These are phyloP conservation scores for Diadegma fenestrale DNA, from an alignment of 2,888 invertebrate species.

Conservation along the genomic window DNA sequence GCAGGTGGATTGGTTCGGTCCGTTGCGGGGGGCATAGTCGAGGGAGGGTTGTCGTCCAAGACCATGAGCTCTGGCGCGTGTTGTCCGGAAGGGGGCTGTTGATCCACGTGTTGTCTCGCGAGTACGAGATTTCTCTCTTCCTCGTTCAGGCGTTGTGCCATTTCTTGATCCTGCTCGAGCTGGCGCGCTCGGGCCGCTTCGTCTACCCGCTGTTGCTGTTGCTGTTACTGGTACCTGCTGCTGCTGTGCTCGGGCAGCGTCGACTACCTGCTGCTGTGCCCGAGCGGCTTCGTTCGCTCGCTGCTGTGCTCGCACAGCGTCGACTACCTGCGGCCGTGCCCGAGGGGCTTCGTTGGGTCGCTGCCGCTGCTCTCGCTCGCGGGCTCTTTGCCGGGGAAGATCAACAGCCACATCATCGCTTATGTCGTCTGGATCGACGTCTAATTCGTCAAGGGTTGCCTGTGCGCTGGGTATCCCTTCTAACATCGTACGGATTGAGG, in stretches of 20 bases:
- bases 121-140: background rate
- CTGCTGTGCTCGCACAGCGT: background rate
- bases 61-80: background rate
- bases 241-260: background rate
- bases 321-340: background rate
- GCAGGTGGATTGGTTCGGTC: background rate
- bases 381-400: background rate
- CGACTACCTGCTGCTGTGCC: background rate
- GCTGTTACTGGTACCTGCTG: too few relatives aligned
- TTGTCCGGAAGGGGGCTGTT: background rate
- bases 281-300: background rate
- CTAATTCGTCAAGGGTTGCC: background rate
- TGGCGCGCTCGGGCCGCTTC: background rate
- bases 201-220: background rate
- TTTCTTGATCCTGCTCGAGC: conserved; percentile 21
- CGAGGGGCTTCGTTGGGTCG: background rate
- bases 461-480: background rate
- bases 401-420: conserved; percentile 29
- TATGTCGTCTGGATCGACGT: conserved; percentile 27
- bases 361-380: background rate
- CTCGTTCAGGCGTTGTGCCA: background rate
- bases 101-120: background rate
- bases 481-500: background rate
- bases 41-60: background rate
- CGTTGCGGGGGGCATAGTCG: background rate